Percentiles rank a stretch among this genome's conserved stretches.
These are phyloP conservation scores for Archivesica marissinica DNA, from an alignment of 1,140 invertebrate species.

Conservation along the genomic window DNA sequence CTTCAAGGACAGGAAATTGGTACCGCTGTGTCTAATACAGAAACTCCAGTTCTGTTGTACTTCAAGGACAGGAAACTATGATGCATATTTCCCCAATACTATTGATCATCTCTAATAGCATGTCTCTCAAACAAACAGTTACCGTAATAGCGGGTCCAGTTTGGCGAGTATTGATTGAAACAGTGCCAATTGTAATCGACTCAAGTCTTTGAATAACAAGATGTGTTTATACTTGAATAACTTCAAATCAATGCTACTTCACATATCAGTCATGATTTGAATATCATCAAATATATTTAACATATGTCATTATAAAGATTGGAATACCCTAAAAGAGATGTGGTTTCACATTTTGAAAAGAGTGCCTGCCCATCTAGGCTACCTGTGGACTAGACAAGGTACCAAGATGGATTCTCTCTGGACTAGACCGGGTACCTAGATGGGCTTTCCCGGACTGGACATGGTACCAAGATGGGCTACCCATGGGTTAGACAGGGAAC, in stretches of 20 bases:
- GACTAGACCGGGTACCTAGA: too few species aligned
- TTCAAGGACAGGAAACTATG: neutral
- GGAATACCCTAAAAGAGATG: too few species aligned
- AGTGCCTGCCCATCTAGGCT: too few species aligned
- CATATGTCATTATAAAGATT: too few species aligned
- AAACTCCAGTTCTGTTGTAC: neutral
- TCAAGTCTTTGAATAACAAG: neutral
- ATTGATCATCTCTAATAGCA: slow-evolving; percentile 4
- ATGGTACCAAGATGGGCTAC: too few species aligned
- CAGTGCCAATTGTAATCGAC: neutral
- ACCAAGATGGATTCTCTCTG: too few species aligned
- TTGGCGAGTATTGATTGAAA: slow-evolving; percentile 1
- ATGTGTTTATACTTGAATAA: neutral
- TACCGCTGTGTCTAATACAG: neutral
- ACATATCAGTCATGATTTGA: too few species aligned
- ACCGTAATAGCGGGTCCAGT: neutral
- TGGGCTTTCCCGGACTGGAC: too few species aligned
- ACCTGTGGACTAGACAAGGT: too few species aligned
- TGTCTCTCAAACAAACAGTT: neutral
- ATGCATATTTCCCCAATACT: slow-evolving; percentile 3
- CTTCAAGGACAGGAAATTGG: neutral
- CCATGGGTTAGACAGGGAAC: too few species aligned
- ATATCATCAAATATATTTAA: too few species aligned
- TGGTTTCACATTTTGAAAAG: too few species aligned
- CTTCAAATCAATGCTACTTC: neutral